Conservation (phyloP, 2,888 invertebrate genomes). For the Lepidocyrtoides sp. region DNA sequence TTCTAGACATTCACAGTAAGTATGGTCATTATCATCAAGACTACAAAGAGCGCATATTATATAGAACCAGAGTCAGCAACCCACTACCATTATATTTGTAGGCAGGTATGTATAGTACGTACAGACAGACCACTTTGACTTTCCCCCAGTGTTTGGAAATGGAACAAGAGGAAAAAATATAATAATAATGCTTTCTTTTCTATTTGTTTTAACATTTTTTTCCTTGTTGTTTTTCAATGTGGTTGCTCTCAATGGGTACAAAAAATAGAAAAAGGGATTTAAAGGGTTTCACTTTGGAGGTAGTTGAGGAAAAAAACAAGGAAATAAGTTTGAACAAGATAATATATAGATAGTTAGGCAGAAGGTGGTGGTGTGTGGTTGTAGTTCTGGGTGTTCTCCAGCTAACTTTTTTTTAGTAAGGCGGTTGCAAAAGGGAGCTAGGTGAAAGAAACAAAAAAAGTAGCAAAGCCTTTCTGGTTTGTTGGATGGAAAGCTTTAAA, state of each 20-base stretch:
- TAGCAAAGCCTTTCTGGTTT: conserved; percentile 17
- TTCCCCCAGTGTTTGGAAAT: background rate
- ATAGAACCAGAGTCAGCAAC: background rate
- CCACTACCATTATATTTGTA: background rate
- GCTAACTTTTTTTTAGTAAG: conserved; percentile 15
- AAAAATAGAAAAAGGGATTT: conserved; percentile 31
- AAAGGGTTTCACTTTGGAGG: conserved; percentile 33
- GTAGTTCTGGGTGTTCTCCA: background rate
- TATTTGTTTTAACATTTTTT: conserved; percentile 7
- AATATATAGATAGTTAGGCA: background rate
- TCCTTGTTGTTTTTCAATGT: background rate
- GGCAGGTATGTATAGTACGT: too few species aligned
- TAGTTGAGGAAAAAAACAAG: background rate
- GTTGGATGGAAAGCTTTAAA: conserved; percentile 41
- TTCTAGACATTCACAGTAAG: background rate
- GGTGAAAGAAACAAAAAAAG: background rate
- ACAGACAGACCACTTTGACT: conserved; percentile 39
- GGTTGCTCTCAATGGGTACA: background rate
- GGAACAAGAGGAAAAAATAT: background rate
- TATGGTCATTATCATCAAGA: conserved; percentile 45
- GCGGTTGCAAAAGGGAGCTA: background rate
- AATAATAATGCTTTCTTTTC: conserved; percentile 10
- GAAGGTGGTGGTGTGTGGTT: background rate
- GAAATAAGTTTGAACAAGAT: conserved; percentile 10
- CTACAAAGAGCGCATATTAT: conserved; percentile 50